Evolutionary conservation across 1,140 invertebrate genomes (phyloP).

Genomic region (Drosophila sturtevanti): DNA sequence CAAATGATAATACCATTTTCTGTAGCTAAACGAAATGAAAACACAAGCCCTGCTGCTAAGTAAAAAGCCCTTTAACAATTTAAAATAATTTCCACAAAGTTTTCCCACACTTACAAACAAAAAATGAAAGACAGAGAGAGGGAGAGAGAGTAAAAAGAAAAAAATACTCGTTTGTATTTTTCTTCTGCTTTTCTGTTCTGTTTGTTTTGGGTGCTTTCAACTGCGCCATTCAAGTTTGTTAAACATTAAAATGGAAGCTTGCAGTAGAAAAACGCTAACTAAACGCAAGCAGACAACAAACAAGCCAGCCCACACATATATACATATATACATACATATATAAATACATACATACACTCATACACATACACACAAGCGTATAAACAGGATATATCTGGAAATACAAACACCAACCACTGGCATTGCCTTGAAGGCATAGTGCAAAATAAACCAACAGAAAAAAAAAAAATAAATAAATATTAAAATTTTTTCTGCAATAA

Average conservation of each 20-base stretch:
- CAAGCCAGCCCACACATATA: slow-evolving; percentile 27
- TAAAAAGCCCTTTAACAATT: slow-evolving; percentile 39
- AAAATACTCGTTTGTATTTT: slow-evolving; percentile 34
- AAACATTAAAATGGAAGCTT: slow-evolving; percentile 68
- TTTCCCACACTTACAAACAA: slow-evolving; percentile 27
- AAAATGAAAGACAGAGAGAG: slow-evolving; percentile 10
- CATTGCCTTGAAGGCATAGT: slow-evolving; percentile 44
- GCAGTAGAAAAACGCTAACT: slow-evolving; percentile 62
- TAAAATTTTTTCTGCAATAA: slow-evolving; percentile 78
- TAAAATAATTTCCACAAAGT: slow-evolving; percentile 58
- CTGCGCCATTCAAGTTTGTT: slow-evolving; percentile 64
- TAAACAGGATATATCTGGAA: neutral
- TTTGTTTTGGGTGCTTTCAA: slow-evolving; percentile 53
- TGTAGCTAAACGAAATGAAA: slow-evolving; percentile 26
- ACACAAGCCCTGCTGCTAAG: neutral
- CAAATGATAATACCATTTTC: slow-evolving; percentile 25
- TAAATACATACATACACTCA: slow-evolving; percentile 31
- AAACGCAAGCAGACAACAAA: slow-evolving; percentile 60
- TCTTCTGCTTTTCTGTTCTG: slow-evolving; percentile 30
- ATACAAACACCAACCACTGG: slow-evolving; percentile 22
- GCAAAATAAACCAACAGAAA: slow-evolving; percentile 68
- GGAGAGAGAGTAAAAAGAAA: neutral
- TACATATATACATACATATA: slow-evolving; percentile 15
- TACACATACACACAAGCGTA: slow-evolving; percentile 1
- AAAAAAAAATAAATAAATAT: slow-evolving; percentile 79